These are phyloP conservation scores for Apamea epomidion DNA, from an alignment of 2,888 invertebrate genomes.

Conservation along the genomic window DNA sequence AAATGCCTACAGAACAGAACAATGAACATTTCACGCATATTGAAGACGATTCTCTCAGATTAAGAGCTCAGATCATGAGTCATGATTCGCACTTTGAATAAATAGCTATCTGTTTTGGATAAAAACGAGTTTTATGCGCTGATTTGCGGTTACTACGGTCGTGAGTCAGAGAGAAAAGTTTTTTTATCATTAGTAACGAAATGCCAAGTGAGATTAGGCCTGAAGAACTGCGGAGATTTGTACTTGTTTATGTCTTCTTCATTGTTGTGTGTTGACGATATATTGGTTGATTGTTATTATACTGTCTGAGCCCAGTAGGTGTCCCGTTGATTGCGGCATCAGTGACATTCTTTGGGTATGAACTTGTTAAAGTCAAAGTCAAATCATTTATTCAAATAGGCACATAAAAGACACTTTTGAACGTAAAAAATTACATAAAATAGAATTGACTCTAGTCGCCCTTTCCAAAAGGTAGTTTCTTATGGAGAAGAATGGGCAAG, in stretches of 20 bases:
- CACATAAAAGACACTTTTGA: no score
- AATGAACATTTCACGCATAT: conserved; percentile 61
- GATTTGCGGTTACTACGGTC: conserved; percentile 78
- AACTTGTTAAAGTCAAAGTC: not conserved
- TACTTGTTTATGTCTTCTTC: not conserved
- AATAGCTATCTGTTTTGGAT: conserved; percentile 72
- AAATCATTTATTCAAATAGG: no score
- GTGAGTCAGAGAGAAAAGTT: conserved; percentile 77
- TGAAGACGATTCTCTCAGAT: conserved; percentile 66
- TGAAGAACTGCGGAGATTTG: conserved; percentile 26
- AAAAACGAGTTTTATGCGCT: conserved; percentile 77
- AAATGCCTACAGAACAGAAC: conserved; percentile 57
- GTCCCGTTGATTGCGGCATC: not conserved
- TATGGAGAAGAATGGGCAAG: no score
- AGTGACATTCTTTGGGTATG: not conserved
- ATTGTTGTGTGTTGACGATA: not conserved
- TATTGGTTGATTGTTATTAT: not conserved
- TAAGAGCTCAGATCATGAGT: conserved; percentile 53
- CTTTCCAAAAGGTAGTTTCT: no score
- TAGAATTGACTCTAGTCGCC: no score
- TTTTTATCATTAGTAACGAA: conserved; percentile 49
- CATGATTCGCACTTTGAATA: conserved; percentile 70
- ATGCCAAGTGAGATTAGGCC: conserved; percentile 33
- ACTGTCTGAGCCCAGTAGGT: not conserved
- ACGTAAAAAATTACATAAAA: no score